Evolutionary conservation across 2,888 invertebrate genomes (phyloP), one percentile per base, ranked within the genome.

Genomic region (Drosophila mimica): DNA sequence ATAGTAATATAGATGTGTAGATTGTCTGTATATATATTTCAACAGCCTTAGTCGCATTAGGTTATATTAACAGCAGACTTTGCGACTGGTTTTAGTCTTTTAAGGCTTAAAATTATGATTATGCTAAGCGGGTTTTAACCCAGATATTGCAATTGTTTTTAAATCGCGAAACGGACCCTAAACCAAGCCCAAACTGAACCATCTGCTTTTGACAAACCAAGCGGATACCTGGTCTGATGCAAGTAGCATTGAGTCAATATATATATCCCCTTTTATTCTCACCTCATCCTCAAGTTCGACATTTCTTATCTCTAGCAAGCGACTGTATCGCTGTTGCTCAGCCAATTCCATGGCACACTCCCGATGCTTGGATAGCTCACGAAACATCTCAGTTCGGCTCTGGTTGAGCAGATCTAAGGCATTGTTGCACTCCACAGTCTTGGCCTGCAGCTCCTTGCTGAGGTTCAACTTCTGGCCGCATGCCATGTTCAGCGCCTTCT

Each of bases 281-380:
- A 80, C 79, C 51, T 82, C 62, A 34, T 78, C 58, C 43, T 68
- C 69, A 17, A 82, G 58, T 8, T 80, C 67, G 17, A 30, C 48
- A 49, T 81, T 83, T 0, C 31, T 28, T 6, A 58, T 33, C 40
- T 82, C 76, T 4, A 82, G 51, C 0, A 46, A 2, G 0, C 40
- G 30, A 46, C 64, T 60, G 0, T 57, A 33, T 9, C 62, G 61
- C 53, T 82, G 83, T 20, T 80, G 63, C 1, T 75, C 20, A 17
- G 78, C 79, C 49, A 78, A 57, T 30, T 65, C 58, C 2, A 36
- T 36, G 9, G 70, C 65, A 20, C 69, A 67, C 20, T 68, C 15
- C 0, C 82, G 74, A 43, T 61, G 70, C 49, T 69, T 72, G 46
- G 40, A 6, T 1, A 70, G 5, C 28, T 78, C 78, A 0, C 61